These are phyloP conservation scores for Cotesia chilonis DNA, from an alignment of 1,140 invertebrate species.

Conservation along the genomic window DNA sequence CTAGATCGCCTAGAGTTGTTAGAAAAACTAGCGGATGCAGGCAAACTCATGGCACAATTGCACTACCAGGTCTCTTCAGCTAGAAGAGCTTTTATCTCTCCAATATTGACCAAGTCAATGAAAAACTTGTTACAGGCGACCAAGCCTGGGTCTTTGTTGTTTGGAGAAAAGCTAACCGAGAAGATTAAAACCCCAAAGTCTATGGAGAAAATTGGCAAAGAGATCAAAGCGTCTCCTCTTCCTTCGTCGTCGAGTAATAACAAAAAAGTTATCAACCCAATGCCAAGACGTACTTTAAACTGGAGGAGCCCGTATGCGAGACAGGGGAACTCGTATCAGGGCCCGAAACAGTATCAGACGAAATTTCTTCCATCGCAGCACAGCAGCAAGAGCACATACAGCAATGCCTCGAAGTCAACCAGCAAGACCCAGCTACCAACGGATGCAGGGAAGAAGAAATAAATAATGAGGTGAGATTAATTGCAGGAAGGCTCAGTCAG, in stretches of 20 bases:
- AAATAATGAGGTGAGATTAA: constrained; percentile 4
- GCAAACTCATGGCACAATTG: neutral
- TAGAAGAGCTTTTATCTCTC: constrained; percentile 14
- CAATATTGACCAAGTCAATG: neutral
- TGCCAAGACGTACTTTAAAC: constrained; percentile 18
- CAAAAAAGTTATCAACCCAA: neutral
- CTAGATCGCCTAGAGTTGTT: constrained; percentile 18
- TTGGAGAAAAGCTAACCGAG: constrained; percentile 13
- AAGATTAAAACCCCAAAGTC: constrained; percentile 5
- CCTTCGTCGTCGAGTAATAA: neutral
- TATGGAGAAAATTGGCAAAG: neutral
- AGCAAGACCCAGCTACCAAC: neutral
- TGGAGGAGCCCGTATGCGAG: constrained; percentile 27
- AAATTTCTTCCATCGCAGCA: constrained; percentile 4
- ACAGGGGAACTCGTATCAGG: constrained; percentile 27
- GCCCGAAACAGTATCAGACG: constrained; percentile 20
- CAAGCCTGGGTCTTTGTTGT: constrained; percentile 13
- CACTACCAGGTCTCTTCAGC: neutral
- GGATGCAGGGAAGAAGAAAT: neutral
- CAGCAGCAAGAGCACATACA: neutral
- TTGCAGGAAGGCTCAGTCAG: constrained; percentile 27
- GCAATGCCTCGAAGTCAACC: constrained; percentile 15
- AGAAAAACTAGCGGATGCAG: constrained; percentile 7
- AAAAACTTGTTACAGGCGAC: constrained; percentile 4
- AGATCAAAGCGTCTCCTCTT: neutral